Base-by-base conservation (phyloP, 2,797 vertebrate species). In the Microcaecilia unicolor region DNA sequence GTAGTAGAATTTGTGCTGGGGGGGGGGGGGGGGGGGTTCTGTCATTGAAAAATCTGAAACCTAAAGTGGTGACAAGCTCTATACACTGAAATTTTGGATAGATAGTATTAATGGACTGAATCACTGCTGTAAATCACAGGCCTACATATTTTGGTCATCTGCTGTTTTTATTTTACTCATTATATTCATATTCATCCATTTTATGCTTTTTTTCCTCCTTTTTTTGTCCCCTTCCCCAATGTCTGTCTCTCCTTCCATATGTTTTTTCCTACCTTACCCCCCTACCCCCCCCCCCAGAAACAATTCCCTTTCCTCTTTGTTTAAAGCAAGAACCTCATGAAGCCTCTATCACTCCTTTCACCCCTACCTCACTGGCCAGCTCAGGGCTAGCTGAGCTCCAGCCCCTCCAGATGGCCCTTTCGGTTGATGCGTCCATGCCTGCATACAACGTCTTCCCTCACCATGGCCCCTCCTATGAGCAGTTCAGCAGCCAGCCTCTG, bases 271-370 rank as follows among this genome's bases (percentile, higher is more conserved):
- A 57, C n/a, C n/a, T n/a, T n/a, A n/a, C 61, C 59, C 63, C 61
- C 55, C 64, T 59, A 64, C 59, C n/a, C 59, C 63, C 69, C 67
- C 70, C 61, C 61, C 74, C 67, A 74, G 73, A 78, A 63, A 71
- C 64, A 61, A 83, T 85, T 79, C 82, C 83, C 78, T 84, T 87
- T 67, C 88, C 79, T 77, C 71, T 84, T 83, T 87, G 86, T 78
- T 83, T 88, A 86, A 89, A 91, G 84, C 84, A 82, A 74, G 88
- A 90, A 86, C 88, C 88, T 75, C 85, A 88, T 76, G 88, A 89
- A 89, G 88, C 87, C 57, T 89, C 88, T 71, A 86, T 90, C 86
- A 87, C 88, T 72, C 89, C 86, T 78, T 90, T 85, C 85, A 90
- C 87, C 74, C 88, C 87, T 74, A 87, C 83, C 76, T 83, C 85